Evolutionary conservation across 1,140 invertebrate species (phyloP).

Genomic region (Chelonus insularis): DNA sequence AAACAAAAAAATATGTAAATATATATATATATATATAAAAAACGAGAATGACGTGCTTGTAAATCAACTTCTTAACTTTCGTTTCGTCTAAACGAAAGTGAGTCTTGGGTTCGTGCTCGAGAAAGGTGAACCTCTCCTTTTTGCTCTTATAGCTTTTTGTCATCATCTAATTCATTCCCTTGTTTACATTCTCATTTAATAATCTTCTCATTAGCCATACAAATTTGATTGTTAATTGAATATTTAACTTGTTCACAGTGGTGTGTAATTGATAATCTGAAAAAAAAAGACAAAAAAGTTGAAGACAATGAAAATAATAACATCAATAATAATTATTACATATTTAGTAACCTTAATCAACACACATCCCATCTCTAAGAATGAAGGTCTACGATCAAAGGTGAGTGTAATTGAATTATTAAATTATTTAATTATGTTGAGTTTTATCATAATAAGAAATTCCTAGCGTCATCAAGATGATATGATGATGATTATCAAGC

Average conservation of each 20-base stretch:
- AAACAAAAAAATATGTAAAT: too few relatives aligned
- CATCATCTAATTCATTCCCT: conserved; percentile 18
- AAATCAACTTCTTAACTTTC: conserved; percentile 17
- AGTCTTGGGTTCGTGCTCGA: conserved; percentile 22
- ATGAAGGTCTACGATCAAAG: conserved; percentile 45
- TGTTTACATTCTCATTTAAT: background rate
- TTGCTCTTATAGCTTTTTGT: background rate
- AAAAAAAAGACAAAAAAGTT: too few relatives aligned
- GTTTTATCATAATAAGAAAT: too few relatives aligned
- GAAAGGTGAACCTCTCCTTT: conserved; percentile 23
- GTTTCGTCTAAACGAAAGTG: conserved; percentile 24
- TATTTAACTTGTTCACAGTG: too few relatives aligned
- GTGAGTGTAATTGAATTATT: too few relatives aligned
- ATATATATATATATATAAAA: background rate
- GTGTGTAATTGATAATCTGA: too few relatives aligned
- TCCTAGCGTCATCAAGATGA: too few relatives aligned
- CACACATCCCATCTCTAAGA: conserved; percentile 46
- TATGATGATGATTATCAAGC: too few relatives aligned
- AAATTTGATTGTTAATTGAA: too few relatives aligned
- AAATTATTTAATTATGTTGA: too few relatives aligned
- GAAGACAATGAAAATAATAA: conserved; percentile 47
- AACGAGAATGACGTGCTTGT: background rate
- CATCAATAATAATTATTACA: conserved; percentile 38
- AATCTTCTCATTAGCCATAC: conserved; percentile 26
- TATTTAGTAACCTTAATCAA: conserved; percentile 44